Base-by-base conservation (phyloP, 92 coral and sea anemone species). In the Phenganax marumi region DNA sequence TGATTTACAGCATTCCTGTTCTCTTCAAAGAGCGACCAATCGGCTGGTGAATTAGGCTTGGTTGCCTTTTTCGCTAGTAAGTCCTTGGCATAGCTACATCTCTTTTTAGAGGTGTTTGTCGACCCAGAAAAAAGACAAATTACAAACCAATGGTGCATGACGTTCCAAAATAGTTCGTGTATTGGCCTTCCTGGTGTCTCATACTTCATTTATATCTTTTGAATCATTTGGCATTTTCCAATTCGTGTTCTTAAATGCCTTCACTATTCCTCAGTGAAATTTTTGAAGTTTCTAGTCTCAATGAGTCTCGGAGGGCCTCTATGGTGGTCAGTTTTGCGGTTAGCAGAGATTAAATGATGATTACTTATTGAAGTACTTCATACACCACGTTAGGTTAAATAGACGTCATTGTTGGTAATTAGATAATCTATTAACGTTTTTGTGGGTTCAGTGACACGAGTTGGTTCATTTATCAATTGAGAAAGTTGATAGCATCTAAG, bases 221-320 rank as follows among this genome's bases (percentile, higher is more conserved):
- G 16, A 47, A 23, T 62, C 65, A 33, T 62, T 79, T 6, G 68
- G 25, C 26, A 53, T 23, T 53, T 72, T 72, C 83, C 83, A 79
- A 25, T 12, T 54, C 8, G 83, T 16, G 26, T 79, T 79, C 47
- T 62, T 57, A 54, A 54, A 79, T 12, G 52, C 47, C 83, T 23
- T 39, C 50, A 17, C 57, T 39, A 68, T 33, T 70, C 22, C 39
- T 79, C 71, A 68, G 19, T 68, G 50, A 79, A 57, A 6, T 12
- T 57, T 48, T 62, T 79, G 24, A 79, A 79, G 54, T 61, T 79
- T 68, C 83, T 64, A 21, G 73, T 58, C 70, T 79, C 83, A 68
- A 79, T 79, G 21, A 86, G 77, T 75, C 88, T 72, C 50, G 92
- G 88, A 24, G 86, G 72, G 7, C 86, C 84, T 80, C 91, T 85